Percentiles rank a stretch among this genome's conserved stretches.
Evolutionary conservation across 2,888 invertebrate species (phyloP).

Genomic region (Stenichneumon culpator): DNA sequence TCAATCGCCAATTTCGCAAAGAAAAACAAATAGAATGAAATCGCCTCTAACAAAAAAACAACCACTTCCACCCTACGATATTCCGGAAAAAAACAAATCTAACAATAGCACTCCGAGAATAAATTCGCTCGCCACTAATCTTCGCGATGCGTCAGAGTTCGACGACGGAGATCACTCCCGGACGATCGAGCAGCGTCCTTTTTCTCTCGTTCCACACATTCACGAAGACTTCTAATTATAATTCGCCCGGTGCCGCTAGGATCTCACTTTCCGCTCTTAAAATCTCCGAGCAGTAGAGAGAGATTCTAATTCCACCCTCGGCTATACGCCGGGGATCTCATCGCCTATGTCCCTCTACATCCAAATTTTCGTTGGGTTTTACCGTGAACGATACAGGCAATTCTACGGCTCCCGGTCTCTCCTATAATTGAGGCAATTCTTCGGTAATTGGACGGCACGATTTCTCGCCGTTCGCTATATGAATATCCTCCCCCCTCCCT

Average conservation of each 20-base stretch:
- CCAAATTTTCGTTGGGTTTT: constrained; percentile 4
- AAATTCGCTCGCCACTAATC: constrained; percentile 10
- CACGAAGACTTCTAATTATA: neutral
- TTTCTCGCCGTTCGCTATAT: constrained; percentile 49
- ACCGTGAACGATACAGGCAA: constrained; percentile 7
- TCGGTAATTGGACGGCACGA: constrained; percentile 61
- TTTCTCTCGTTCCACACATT: neutral
- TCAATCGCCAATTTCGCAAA: too few relatives aligned
- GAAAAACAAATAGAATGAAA: too few relatives aligned
- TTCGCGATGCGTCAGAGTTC: constrained; percentile 14
- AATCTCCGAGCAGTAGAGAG: neutral
- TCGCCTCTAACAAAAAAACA: neutral
- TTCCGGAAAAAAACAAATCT: neutral
- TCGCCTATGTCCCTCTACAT: constrained; percentile 1
- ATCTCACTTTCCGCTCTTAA: neutral
- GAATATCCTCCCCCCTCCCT: constrained; percentile 33
- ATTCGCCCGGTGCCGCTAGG: neutral
- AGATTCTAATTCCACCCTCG: constrained; percentile 10
- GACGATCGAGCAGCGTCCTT: neutral
- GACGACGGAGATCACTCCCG: neutral
- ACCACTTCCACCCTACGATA: neutral
- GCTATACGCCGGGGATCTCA: neutral
- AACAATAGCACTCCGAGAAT: constrained; percentile 3
- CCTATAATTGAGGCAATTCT: constrained; percentile 60
- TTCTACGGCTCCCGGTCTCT: constrained; percentile 13